Percentiles rank a stretch among this genome's conserved stretches.
Conservation (phyloP, 2,888 invertebrate species). For the Apomyelois bistriatella region DNA sequence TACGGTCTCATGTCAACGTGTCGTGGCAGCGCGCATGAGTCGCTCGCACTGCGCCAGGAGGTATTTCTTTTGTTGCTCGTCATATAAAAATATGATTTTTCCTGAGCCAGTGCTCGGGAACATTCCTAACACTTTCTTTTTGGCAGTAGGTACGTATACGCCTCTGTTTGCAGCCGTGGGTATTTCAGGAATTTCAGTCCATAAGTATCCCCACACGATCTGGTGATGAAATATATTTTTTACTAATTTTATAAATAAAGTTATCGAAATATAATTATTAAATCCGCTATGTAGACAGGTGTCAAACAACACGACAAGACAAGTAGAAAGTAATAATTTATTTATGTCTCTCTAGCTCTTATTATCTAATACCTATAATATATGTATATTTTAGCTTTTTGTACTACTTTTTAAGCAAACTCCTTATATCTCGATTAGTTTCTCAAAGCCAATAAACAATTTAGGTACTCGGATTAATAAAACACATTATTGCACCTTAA, state of each 20-base stretch:
- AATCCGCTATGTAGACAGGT: no score
- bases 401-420: no score
- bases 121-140: constrained; percentile 81
- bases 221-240: constrained; percentile 35
- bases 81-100: constrained; percentile 77
- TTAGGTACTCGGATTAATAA: no score
- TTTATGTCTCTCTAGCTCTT: no score
- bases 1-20: constrained; percentile 71
- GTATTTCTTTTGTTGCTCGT: constrained; percentile 66
- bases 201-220: constrained; percentile 89
- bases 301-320: no score
- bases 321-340: no score
- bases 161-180: constrained; percentile 85
- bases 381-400: no score
- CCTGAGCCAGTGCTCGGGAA: constrained; percentile 82
- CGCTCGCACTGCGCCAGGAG: constrained; percentile 64
- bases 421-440: no score
- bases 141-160: constrained; percentile 81
- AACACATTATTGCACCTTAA: no score
- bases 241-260: background rate
- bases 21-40: constrained; percentile 46
- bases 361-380: no score
- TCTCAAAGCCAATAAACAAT: no score
- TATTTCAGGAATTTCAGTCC: constrained; percentile 85
- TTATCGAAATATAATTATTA: no score